Conservation (phyloP, 1,140 invertebrate species). For the Camponotus pennsylvanicus region DNA sequence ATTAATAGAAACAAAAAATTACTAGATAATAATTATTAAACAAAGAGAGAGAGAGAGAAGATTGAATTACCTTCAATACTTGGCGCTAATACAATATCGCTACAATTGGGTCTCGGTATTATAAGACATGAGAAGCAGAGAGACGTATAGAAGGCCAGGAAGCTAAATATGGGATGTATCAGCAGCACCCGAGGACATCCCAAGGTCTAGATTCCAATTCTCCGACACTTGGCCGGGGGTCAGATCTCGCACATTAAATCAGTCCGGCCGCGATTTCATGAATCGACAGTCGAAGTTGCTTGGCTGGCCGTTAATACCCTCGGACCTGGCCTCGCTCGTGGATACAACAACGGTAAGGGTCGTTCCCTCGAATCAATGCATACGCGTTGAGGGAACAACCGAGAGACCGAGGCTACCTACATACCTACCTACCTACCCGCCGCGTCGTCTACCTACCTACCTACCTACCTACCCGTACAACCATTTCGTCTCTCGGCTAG, state of each 20-base stretch:
- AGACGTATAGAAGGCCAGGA: neutral
- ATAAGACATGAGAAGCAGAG: neutral
- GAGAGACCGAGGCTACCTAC: conserved; percentile 56
- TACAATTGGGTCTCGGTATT: neutral
- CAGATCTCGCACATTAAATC: conserved; percentile 35
- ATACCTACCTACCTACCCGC: conserved; percentile 53
- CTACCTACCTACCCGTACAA: conserved; percentile 61
- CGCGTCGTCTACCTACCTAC: conserved; percentile 49
- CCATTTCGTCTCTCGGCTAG: conserved; percentile 59
- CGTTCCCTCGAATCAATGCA: conserved; percentile 78
- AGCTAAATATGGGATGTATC: neutral
- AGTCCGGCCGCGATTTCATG: conserved; percentile 22
- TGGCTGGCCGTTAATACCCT: conserved; percentile 52
- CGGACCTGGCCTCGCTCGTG: conserved; percentile 47
- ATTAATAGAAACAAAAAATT: neutral
- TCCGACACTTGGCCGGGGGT: conserved; percentile 35
- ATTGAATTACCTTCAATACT: neutral
- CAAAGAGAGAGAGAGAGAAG: neutral
- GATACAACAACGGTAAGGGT: conserved; percentile 69
- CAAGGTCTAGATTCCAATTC: conserved; percentile 30
- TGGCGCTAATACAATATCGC: neutral
- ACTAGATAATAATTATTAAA: neutral
- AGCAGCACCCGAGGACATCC: neutral
- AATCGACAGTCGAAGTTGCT: conserved; percentile 55
- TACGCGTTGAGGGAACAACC: conserved; percentile 62